A percentile compares a stretch with the other conserved stretches of the same genome.
Conservation (phyloP, 2,113 vertebrate genomes). For the Prunella fulvescens region DNA sequence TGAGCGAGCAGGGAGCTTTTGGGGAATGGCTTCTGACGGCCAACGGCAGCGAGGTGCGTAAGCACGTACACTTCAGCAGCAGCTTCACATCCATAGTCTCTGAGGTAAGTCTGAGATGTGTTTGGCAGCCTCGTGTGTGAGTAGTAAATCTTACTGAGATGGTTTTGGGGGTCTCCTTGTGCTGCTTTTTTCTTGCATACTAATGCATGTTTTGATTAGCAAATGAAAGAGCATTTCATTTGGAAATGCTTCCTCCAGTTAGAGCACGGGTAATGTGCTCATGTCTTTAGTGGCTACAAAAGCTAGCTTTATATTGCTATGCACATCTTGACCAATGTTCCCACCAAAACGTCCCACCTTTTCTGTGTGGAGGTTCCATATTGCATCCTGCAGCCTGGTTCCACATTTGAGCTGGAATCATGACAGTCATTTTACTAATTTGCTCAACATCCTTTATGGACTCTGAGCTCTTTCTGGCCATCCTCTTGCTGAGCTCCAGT, state of each 20-base stretch:
- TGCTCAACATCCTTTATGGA: not conserved
- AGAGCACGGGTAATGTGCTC: not conserved
- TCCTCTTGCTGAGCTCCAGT: not conserved
- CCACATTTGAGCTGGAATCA: not conserved
- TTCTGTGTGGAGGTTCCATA: not conserved
- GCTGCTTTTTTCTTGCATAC: not conserved
- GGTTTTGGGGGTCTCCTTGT: not conserved
- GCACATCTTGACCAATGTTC: not conserved
- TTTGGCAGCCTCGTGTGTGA: not conserved
- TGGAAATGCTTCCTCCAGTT: not conserved
- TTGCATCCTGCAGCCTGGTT: not conserved
- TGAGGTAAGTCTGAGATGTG: slow-evolving; percentile 66
- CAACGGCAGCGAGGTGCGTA: slow-evolving; percentile 68
- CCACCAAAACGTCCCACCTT: not conserved
- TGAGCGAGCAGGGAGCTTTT: slow-evolving; percentile 33
- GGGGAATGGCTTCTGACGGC: slow-evolving; percentile 72
- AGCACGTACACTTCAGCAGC: slow-evolving; percentile 69
- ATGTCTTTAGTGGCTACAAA: not conserved
- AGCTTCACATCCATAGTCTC: slow-evolving; percentile 80
- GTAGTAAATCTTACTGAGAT: not conserved
- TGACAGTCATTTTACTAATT: not conserved
- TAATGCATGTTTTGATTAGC: not conserved
- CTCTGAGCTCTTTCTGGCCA: not conserved
- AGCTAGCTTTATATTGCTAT: not conserved
- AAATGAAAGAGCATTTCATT: not conserved